phyloP scores from a whole-genome alignment of 2,797 vertebrate genomes.

The Amblyraja radiata region DNA sequence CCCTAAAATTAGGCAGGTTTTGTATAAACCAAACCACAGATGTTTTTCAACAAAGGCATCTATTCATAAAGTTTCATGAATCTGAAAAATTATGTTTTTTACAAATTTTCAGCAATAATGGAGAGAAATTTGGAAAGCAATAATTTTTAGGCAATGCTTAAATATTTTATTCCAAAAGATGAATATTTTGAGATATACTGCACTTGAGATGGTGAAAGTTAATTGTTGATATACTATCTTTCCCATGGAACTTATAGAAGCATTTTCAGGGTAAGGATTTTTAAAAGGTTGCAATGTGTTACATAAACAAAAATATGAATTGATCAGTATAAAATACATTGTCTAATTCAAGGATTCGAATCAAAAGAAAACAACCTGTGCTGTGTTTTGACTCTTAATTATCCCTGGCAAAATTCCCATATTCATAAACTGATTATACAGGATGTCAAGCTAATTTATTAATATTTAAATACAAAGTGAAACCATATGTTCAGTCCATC shows the following conservation, averaged over 20 bases:
- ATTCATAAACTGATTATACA: slow-evolving; percentile 29
- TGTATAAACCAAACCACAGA: neutral
- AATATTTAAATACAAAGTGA: slow-evolving; percentile 37
- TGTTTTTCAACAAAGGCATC: neutral
- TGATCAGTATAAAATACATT: neutral
- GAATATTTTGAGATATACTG: neutral
- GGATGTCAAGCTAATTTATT: slow-evolving; percentile 36
- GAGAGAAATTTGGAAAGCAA: neutral
- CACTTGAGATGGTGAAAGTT: neutral
- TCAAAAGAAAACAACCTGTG: slow-evolving; percentile 8
- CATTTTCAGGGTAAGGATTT: neutral
- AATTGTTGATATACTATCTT: neutral
- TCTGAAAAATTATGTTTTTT: neutral
- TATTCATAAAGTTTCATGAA: neutral
- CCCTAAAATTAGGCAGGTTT: slow-evolving; percentile 3
- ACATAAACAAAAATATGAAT: neutral
- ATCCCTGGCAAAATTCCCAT: slow-evolving; percentile 18
- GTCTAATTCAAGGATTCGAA: neutral
- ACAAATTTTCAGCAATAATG: neutral
- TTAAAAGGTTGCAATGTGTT: neutral
- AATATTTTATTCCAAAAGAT: neutral
- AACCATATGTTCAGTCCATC: slow-evolving; percentile 31
- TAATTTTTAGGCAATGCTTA: neutral
- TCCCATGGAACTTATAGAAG: neutral
- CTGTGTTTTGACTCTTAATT: slow-evolving; percentile 27